These are phyloP conservation scores for Andricus curvator DNA, from an alignment of 2,888 invertebrate genomes.

Conservation along the genomic window DNA sequence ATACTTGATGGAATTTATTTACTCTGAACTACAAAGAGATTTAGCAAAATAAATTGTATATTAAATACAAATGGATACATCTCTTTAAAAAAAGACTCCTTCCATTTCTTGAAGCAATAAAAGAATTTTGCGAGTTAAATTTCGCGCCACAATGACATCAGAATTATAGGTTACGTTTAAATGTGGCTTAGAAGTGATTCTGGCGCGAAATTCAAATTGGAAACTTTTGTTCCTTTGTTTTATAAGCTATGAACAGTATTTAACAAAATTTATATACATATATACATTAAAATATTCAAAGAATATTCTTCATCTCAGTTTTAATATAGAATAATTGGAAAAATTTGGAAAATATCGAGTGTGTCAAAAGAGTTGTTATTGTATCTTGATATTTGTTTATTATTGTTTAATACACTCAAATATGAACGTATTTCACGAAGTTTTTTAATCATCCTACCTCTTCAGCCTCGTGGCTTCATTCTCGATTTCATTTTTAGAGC, in stretches of 20 bases:
- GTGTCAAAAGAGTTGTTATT: not conserved
- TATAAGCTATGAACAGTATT: too few relatives aligned
- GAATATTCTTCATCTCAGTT: too few relatives aligned
- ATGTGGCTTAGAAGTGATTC: not conserved
- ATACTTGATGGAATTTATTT: not conserved
- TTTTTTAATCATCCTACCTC: slow-evolving; percentile 61
- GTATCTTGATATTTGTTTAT: slow-evolving; percentile 43
- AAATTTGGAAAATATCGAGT: not conserved
- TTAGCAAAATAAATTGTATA: not conserved
- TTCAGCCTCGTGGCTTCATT: not conserved
- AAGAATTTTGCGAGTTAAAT: not conserved
- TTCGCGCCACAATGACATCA: not conserved
- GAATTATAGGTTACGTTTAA: not conserved
- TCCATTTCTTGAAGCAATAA: not conserved
- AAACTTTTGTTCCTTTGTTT: too few relatives aligned
- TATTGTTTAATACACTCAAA: slow-evolving; percentile 43
- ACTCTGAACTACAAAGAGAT: not conserved
- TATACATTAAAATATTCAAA: too few relatives aligned
- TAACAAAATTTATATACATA: too few relatives aligned
- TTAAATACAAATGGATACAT: not conserved
- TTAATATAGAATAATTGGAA: too few relatives aligned
- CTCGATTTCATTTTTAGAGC: not conserved
- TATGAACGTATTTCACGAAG: slow-evolving; percentile 35
- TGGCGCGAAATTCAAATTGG: not conserved
- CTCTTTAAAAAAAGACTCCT: not conserved